Base-by-base conservation (phyloP, 2,888 invertebrate genomes). In the Fragum fragum region DNA sequence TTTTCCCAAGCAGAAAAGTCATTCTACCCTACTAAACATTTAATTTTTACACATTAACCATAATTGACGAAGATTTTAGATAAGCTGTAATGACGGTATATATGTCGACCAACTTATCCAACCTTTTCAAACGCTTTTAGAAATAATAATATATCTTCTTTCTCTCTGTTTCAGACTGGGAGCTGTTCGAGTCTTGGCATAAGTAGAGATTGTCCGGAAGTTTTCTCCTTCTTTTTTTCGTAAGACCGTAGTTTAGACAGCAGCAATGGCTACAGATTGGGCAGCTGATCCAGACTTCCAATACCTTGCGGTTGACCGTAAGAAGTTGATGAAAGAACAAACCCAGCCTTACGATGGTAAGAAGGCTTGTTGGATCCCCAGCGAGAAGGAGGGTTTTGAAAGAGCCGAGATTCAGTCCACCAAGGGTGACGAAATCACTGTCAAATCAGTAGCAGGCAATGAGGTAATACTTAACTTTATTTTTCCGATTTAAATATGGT, bases 351-450 rank as follows among this genome's bases (percentile, higher is more conserved):
- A 92, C 81, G 94, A 94, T 78, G 93, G 92, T 85, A 99, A 99
- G 96, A 99, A 99, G 96, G 97, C 98, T 94, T 98, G 98, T 96
- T 99, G 99, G 99, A 97, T 99, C 90, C 99, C 99, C 93, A 97
- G 98, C 95, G 98, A 98, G 93, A 99, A 99, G 96, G 99, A 99
- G 94, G 99, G 99, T 94, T 99, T 98, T 96, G 94, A 99, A 93
- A 97, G 98, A 95, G 99, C 98, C 95, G 98, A 99, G 95, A 99
- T 99, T 96, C 97, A 97, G 96, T 98, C 98, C 95, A 99, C 99
- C 96, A 99, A 99, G 96, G 99, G 99, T 93, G 99, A 99, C 91
- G 96, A 98, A 95, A 98, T 99, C 95, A 97, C 97, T 95, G 99
- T 99, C 95, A 96, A 96, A 94, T 96, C 98, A 90, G 97, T 97